These are phyloP conservation scores for Gari tellinella DNA, from an alignment of 2,888 invertebrate species.

Conservation along the genomic window DNA sequence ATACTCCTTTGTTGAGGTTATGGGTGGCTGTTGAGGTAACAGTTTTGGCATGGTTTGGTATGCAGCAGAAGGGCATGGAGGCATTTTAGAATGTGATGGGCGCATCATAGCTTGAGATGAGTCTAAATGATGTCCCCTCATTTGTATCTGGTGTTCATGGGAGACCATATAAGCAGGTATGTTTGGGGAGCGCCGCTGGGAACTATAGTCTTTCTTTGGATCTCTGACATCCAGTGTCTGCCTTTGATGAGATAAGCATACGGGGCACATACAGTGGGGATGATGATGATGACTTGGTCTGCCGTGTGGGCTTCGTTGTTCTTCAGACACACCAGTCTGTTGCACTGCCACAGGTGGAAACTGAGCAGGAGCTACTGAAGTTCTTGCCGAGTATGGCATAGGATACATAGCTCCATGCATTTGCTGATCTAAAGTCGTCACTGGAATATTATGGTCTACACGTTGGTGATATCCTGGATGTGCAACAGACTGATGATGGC, in stretches of 20 bases:
- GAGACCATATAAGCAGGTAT: conserved; percentile 9
- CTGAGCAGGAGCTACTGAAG: too few relatives aligned
- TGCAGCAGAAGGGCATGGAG: conserved; percentile 1
- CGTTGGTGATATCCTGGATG: too few relatives aligned
- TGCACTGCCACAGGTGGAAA: too few relatives aligned
- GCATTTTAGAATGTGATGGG: conserved; percentile 23
- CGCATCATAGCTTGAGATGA: conserved; percentile 31
- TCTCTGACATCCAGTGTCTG: not conserved
- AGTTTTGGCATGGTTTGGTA: conserved; percentile 50
- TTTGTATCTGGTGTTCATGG: not conserved
- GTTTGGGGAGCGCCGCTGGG: conserved; percentile 25
- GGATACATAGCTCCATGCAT: too few relatives aligned
- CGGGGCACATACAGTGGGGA: conserved; percentile 37
- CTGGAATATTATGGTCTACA: too few relatives aligned
- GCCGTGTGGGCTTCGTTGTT: conserved; percentile 7
- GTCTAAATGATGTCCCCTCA: conserved; percentile 19
- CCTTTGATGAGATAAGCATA: conserved; percentile 19
- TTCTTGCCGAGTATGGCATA: too few relatives aligned
- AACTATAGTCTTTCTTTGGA: not conserved
- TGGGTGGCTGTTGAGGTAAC: conserved; percentile 54
- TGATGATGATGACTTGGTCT: not conserved
- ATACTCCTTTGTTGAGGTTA: conserved; percentile 48
- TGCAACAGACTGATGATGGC: too few relatives aligned
- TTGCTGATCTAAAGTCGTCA: too few relatives aligned
- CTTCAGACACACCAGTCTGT: too few relatives aligned